A percentile compares a stretch with the other conserved stretches of the same genome.
phyloP scores from a whole-genome alignment of 2,888 invertebrate genomes.

The Bimastos eiseni region DNA sequence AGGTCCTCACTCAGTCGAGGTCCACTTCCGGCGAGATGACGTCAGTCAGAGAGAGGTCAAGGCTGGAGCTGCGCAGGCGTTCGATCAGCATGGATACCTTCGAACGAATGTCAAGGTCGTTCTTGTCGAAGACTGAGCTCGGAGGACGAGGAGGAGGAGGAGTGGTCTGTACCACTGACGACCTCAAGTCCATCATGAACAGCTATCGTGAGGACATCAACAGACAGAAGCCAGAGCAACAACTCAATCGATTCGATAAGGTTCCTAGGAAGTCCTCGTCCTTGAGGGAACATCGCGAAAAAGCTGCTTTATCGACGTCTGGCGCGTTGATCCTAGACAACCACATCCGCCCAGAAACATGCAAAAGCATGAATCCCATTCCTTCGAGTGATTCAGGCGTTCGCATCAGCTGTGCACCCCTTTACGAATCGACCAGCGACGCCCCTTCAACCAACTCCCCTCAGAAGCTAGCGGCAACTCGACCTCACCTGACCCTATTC shows the following conservation, averaged over 20 bases:
- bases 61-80: constrained; percentile 37
- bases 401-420: background rate
- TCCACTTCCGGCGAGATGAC: constrained; percentile 13
- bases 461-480: background rate
- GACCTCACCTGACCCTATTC: background rate
- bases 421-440: background rate
- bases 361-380: background rate
- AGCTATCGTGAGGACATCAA: background rate
- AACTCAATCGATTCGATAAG: background rate
- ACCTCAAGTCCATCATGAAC: constrained; percentile 42
- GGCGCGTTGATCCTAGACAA: background rate
- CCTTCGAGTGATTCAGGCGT: background rate
- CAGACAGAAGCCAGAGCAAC: background rate
- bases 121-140: too few species aligned
- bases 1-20: background rate
- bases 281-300: background rate
- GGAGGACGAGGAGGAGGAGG: constrained; percentile 36
- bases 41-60: constrained; percentile 22
- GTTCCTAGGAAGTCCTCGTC: background rate
- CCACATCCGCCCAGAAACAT: background rate
- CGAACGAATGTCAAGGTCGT: constrained; percentile 35
- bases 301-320: too few species aligned
- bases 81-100: constrained; percentile 45
- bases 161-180: constrained; percentile 45
- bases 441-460: background rate